Percentiles rank a stretch among this genome's conserved stretches.
phyloP scores from a whole-genome alignment of 2,113 vertebrate species.

The Mastomys coucha region DNA sequence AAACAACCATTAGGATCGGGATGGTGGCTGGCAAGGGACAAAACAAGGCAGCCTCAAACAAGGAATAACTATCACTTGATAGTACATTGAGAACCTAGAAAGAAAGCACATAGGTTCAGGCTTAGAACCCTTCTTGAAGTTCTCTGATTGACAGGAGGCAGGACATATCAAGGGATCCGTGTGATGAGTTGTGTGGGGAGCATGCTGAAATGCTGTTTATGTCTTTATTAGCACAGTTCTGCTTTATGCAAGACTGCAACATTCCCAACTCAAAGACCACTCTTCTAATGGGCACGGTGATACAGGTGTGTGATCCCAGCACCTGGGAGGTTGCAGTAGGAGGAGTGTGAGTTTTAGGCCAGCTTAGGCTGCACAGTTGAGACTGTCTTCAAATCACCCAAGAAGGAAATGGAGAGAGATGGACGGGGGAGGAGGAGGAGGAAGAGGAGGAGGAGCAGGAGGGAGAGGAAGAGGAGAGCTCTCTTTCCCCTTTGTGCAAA shows the following conservation, averaged over 20 bases:
- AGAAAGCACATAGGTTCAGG: slow-evolving; percentile 7
- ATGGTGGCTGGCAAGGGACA: slow-evolving; percentile 84
- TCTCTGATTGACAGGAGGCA: not conserved
- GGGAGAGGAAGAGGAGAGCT: fast-evolving
- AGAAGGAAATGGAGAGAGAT: not conserved
- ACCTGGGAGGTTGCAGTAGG: not conserved
- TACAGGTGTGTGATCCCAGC: not conserved
- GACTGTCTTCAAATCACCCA: not conserved
- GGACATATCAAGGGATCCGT: not conserved
- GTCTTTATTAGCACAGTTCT: not conserved
- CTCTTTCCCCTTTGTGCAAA: not conserved
- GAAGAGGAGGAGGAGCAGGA: not conserved
- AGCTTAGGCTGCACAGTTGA: not conserved
- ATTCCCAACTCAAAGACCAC: not conserved
- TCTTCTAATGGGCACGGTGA: not conserved
- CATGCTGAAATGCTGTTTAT: not conserved
- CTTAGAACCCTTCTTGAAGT: not conserved
- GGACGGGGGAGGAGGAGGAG: too few relatives aligned
- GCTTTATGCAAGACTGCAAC: not conserved
- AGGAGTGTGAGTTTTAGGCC: not conserved
- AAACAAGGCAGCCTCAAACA: slow-evolving; percentile 89
- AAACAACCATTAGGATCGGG: slow-evolving; percentile 85
- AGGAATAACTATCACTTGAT: slow-evolving; percentile 88
- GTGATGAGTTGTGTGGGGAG: not conserved
- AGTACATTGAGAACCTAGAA: slow-evolving; percentile 90